Base-by-base conservation (phyloP, 2,113 vertebrate species). In the Microcebus griseorufus region DNA sequence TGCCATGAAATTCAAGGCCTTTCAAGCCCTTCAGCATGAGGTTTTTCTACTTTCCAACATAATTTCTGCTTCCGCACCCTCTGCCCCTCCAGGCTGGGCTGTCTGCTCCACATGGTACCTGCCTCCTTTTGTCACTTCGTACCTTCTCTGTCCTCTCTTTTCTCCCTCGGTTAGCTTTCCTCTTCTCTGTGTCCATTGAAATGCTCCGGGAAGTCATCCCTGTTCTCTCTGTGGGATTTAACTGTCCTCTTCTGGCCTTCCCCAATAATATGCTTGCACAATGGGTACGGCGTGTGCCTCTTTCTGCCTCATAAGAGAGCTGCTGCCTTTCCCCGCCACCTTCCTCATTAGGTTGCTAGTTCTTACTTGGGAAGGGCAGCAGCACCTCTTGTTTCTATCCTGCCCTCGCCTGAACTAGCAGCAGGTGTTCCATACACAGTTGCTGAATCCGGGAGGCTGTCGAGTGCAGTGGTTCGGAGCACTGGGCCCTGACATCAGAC, bases 81-180 rank as follows among this genome's bases (percentile, higher is more conserved):
- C 29, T 58, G 53, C 25, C 2, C 11, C 6, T 73, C 51, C 6
- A 7, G 7, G 60, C 34, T 25, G 58, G 9, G 20, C 73, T 42
- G 9, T 13, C 1, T 4, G 0, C 16, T 34, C 62, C 4, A 9
- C 27, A 8, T 10, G 18, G 88, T 53, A 23, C 83, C 53, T 60
- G 4, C 22, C 3, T 39, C 6, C 23, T 12, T 0, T 34, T 17
- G 2, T 27, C 17, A 32, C 0, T 10, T 12, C 23, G 32, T 0
- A 12, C 34, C 39, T 55, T 22, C 12, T 0, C 27, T 70, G 20
- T 25, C 70, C 27, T 85, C n/a, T 53, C 76, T 64, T 37, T 62
- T 88, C 17, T 45, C 29, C 58, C 29, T 65, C 27, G 20, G 4
- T 9, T 45, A 27, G 27, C 25, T 64, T 88, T 51, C 9, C 39